Evolutionary conservation across 2,888 invertebrate species (phyloP).

Genomic region (Margaritifera margaritifera): DNA sequence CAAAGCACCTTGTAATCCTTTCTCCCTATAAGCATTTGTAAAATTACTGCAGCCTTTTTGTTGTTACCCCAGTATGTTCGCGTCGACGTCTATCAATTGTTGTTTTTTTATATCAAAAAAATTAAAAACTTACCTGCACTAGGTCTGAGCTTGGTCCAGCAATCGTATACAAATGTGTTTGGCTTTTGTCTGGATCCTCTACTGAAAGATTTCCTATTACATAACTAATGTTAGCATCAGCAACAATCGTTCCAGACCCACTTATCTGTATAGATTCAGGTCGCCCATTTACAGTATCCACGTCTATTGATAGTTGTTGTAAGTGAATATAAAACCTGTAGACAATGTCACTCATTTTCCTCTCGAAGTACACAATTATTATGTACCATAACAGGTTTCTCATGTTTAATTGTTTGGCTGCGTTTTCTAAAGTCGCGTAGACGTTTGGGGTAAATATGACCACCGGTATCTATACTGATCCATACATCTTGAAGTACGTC

Average conservation of each 20-base stretch:
- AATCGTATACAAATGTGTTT: constrained; percentile 37
- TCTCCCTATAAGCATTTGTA: no score
- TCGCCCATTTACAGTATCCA: constrained; percentile 46
- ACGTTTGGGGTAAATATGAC: no score
- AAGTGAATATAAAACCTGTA: neutral
- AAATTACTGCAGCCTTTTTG: no score
- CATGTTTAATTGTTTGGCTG: no score
- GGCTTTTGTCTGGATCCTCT: constrained; percentile 42
- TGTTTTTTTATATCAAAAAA: neutral
- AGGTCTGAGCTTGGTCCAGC: constrained; percentile 47
- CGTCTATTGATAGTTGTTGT: constrained; percentile 22
- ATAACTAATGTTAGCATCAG: constrained; percentile 26
- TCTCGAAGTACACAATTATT: neutral
- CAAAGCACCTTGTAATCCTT: no score
- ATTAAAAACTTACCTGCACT: constrained; percentile 27
- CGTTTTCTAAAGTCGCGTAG: no score
- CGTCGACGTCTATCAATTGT: no score
- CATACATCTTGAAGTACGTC: no score
- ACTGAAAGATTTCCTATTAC: constrained; percentile 41
- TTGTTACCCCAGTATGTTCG: no score
- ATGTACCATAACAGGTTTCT: no score
- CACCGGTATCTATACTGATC: no score
- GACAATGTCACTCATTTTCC: neutral
- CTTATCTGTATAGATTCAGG: constrained; percentile 40
- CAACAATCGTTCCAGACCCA: constrained; percentile 41